Evolutionary conservation across 2,888 invertebrate genomes (phyloP).

Genomic region (Priocnemis perturbator): DNA sequence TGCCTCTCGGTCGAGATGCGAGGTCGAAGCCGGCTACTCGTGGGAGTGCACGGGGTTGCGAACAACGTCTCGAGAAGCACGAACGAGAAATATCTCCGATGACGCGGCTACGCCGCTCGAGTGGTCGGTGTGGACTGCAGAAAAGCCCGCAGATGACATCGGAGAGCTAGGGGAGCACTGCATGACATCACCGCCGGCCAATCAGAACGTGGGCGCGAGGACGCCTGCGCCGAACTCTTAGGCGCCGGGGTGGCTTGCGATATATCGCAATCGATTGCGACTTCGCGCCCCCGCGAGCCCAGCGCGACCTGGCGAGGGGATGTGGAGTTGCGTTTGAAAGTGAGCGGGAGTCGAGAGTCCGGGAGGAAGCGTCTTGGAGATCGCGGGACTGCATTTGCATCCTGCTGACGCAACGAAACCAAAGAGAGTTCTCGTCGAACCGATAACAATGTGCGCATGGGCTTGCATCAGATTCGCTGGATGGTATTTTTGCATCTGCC

Average conservation of each 20-base stretch:
- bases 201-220: constrained; percentile 45
- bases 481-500: too few species aligned
- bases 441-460: too few species aligned
- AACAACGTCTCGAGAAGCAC: constrained; percentile 2
- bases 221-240: constrained; percentile 53
- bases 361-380: too few species aligned
- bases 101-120: constrained; percentile 69
- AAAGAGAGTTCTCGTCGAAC: too few species aligned
- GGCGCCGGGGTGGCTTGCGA: constrained; percentile 57
- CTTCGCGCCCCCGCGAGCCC: constrained; percentile 59
- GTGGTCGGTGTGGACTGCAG: constrained; percentile 73
- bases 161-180: constrained; percentile 71
- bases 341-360: constrained; percentile 36
- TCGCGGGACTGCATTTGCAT: too few species aligned
- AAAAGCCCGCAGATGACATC: constrained; percentile 73
- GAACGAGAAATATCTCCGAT: constrained; percentile 44
- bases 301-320: constrained; percentile 22
- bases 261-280: constrained; percentile 74
- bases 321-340: constrained; percentile 30
- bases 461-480: too few species aligned
- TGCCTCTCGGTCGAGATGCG: background rate
- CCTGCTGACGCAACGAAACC: too few species aligned
- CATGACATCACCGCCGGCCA: constrained; percentile 73
- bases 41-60: constrained; percentile 21
- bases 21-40: constrained; percentile 24